Evolutionary conservation across 1,140 invertebrate genomes (phyloP), one percentile per base, ranked within the genome.

Genomic region (Bursaphelenchus mucronatus): DNA sequence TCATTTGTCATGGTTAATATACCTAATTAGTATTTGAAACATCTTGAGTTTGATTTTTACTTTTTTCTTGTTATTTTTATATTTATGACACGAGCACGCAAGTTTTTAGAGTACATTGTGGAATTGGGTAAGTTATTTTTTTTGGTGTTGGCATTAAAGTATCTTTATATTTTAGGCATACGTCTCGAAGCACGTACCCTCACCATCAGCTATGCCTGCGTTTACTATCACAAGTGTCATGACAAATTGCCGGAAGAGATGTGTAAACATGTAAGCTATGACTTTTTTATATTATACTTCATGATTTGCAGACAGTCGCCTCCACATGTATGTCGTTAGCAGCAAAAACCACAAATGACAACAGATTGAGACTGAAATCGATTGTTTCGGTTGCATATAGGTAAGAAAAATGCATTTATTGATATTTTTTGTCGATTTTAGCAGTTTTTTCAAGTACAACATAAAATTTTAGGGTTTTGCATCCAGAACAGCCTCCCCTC

Each of bases 71-170:
- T 30, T 5, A 30, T 30, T 30, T 30, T 30, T 39, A 59, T 59
- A 44, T 45, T 44, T 39, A 17, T 30, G 40, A 11, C 13, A 44
- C 13, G 45, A 2, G 13, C 2, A 11, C 57, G 57, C 11, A 59
- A 59, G 57, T 17, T 59, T 11, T 50, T 59, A 39, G 57, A 59
- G 40, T 59, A 19, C 30, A 46, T 59, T 11, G 45, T 59, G 17
- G 57, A 59, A 43, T 50, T 59, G 40, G 57, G 41, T 43, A 59
- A n/a, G 57, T 59, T 59, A 5, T 39, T 13, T 13, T 11, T 4
- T 1, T 44, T 59, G 15, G 4, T 59, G 45, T 3, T 11, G 57
- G 4, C 15, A 4, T n/a, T 46, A 17, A 17, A 2, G 1, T 1
- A 30, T 30, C 2, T 30, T 39, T 50, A 11, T n/a, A n/a, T 59